Evolutionary conservation across 2,113 vertebrate genomes (phyloP).

Genomic region (Aix galericulata): DNA sequence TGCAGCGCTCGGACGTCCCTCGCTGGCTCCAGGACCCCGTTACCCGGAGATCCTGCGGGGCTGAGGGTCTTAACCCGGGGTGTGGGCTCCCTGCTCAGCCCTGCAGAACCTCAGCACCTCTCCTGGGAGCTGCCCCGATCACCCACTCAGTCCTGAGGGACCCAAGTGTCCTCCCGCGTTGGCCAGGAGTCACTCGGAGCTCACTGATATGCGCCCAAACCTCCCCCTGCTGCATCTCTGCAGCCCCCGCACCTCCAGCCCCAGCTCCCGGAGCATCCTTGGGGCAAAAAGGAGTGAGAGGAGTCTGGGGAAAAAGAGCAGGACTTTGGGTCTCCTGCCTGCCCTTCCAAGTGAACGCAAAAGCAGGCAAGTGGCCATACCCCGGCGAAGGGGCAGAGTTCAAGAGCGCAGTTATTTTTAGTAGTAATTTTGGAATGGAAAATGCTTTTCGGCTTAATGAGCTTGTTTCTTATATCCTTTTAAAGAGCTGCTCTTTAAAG

Average conservation of each 20-base stretch:
- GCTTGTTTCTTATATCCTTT: constrained; percentile 52
- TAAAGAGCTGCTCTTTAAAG: constrained; percentile 45
- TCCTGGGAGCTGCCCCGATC: neutral
- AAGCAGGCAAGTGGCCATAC: constrained; percentile 4
- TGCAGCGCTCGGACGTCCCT: neutral
- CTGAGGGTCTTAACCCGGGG: neutral
- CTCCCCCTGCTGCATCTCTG: neutral
- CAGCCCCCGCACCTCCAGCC: neutral
- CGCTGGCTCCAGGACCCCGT: neutral
- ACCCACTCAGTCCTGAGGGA: neutral
- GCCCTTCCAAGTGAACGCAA: neutral
- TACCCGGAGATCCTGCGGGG: too few species aligned
- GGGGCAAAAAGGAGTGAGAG: neutral
- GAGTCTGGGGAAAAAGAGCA: neutral
- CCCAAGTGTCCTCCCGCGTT: neutral
- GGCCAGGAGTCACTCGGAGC: neutral
- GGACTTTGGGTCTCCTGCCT: neutral
- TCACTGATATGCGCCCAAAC: fast-evolving
- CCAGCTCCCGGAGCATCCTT: neutral
- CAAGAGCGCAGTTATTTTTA: constrained; percentile 56
- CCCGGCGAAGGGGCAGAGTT: constrained; percentile 31
- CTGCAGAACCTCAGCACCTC: fast-evolving
- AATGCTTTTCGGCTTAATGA: constrained; percentile 62
- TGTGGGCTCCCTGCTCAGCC: neutral
- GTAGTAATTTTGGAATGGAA: constrained; percentile 56